Percentiles rank a stretch among this genome's conserved stretches.
Evolutionary conservation across 1,140 invertebrate genomes (phyloP).

Genomic region (Diuraphis noxia): DNA sequence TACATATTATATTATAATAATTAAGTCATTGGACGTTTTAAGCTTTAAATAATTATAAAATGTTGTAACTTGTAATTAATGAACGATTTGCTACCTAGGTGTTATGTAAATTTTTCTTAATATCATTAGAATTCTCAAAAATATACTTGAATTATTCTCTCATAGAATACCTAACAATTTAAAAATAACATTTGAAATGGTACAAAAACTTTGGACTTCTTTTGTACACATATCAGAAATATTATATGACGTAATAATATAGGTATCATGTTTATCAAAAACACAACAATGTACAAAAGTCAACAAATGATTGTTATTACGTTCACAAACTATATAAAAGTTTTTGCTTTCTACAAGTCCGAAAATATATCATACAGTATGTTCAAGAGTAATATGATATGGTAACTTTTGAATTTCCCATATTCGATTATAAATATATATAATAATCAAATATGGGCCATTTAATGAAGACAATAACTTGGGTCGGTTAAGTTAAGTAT

Average conservation of each 20-base stretch:
- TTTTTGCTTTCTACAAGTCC: not conserved
- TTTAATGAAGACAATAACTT: no score
- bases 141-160: not conserved
- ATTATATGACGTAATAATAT: not conserved
- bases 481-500: not conserved
- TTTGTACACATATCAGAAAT: not conserved
- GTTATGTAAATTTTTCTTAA: no score
- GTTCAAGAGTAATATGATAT: not conserved
- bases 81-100: not conserved
- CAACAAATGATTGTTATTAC: not conserved
- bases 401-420: not conserved
- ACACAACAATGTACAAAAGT: not conserved
- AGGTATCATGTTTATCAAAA: not conserved
- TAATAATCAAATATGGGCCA: no score
- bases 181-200: not conserved
- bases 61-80: not conserved
- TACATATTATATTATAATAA: not conserved
- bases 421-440: no score
- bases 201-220: not conserved
- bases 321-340: not conserved
- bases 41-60: no score
- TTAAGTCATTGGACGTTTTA: no score
- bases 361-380: not conserved
- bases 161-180: not conserved
- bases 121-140: not conserved